Evolutionary conservation across 2,888 invertebrate genomes (phyloP), one percentile per base, ranked within the genome.

Genomic region (Lamellibrachia satsuma): DNA sequence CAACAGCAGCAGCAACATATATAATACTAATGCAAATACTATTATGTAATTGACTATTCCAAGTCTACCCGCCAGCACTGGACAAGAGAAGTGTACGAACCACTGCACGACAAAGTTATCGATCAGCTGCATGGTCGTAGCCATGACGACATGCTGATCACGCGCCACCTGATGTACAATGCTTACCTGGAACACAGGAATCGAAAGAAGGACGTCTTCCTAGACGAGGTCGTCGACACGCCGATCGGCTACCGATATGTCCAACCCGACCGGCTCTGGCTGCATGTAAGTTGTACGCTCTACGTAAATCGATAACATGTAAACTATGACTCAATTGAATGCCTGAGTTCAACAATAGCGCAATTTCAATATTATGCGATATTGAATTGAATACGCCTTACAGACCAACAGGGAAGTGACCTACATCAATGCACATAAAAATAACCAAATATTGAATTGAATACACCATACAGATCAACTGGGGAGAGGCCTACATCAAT

Each of bases 101-200:
- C 75, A 22, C 22, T 75, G 22, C 75, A 75, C 75, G 6, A 22
- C 15, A 22, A 75, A n/a, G 75, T 75, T 11, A 75, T 22, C 6
- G 15, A 75, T 6, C 75, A 75, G 22, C 75, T 75, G 75, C 22
- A 22, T 0, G 75, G 75, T 75, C 22, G 22, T 75, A 15, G n/a
- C 22, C n/a, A 75, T 22, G 75, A 75, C 0, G 75, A 11, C 75
- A 75, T 75, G 75, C 2, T 15, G 75, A 75, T 75, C 22, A 75
- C 75, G 22, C 75, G 75, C 22, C 75, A 75, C 22, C 15, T 75
- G 75, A 75, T 75, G 75, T 75, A 75, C 75, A 22, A 22, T 6
- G 75, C 75, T 22, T 75, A 75, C n/a, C 75, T 75, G 75, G 75
- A 75, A 22, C 75, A 75, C 75, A 75, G 75, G 75, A 75, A 75